Conservation (phyloP, 2,113 vertebrate species). For the Xiphorhynchus elegans region DNA sequence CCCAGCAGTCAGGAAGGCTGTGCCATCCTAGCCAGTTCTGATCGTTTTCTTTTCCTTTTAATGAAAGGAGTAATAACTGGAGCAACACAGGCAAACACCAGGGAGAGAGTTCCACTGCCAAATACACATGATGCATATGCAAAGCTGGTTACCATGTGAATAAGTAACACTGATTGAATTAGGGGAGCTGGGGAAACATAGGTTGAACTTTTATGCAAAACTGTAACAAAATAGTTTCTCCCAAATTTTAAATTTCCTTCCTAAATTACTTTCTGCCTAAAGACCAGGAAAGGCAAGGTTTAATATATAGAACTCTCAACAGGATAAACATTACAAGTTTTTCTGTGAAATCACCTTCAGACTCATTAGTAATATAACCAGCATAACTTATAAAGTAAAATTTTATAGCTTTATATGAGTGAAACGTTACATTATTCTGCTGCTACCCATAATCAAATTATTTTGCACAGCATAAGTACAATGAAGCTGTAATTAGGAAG, state of each 20-base stretch:
- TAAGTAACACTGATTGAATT: background rate
- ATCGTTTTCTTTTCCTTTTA: background rate
- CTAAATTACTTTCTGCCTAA: background rate
- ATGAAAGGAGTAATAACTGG: background rate
- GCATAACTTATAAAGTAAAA: background rate
- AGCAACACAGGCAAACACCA: background rate
- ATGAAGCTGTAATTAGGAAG: background rate
- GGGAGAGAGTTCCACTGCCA: background rate
- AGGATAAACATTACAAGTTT: background rate
- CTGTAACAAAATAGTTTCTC: background rate
- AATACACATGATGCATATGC: background rate
- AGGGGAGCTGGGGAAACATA: background rate
- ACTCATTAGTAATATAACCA: background rate
- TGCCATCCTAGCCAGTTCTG: background rate
- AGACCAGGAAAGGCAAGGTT: background rate
- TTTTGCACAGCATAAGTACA: background rate
- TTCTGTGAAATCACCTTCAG: background rate
- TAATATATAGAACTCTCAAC: background rate
- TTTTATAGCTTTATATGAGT: background rate
- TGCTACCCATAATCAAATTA: background rate
- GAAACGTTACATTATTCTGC: background rate
- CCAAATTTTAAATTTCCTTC: background rate
- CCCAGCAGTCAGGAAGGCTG: accelerated
- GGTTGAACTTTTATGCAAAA: background rate
- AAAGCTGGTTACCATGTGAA: background rate